phyloP scores from a whole-genome alignment of 2,888 invertebrate genomes.

The Dione vanillae region DNA sequence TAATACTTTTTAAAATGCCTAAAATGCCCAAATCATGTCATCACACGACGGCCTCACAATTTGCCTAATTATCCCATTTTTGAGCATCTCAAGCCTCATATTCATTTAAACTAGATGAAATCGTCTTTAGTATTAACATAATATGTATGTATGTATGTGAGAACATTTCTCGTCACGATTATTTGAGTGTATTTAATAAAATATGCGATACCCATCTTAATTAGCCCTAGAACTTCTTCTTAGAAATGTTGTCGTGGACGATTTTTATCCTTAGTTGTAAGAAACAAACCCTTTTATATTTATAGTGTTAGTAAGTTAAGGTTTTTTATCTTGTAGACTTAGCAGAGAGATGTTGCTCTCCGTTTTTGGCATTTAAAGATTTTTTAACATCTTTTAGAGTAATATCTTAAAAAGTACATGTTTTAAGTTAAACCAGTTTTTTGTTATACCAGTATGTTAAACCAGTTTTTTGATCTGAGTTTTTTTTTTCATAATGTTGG shows the following conservation, averaged over 20 bases:
- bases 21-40: too few species aligned
- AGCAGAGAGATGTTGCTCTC: too few species aligned
- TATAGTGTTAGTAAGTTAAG: not conserved
- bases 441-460: too few species aligned
- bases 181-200: slow-evolving; percentile 16
- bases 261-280: not conserved
- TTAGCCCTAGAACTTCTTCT: slow-evolving; percentile 4
- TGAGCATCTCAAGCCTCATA: not conserved
- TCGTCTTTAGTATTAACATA: slow-evolving; percentile 12
- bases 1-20: too few species aligned
- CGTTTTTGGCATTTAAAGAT: too few species aligned
- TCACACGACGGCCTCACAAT: not conserved
- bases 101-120: slow-evolving; percentile 8
- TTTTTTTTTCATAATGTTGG: too few species aligned
- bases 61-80: slow-evolving; percentile 6
- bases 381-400: too few species aligned
- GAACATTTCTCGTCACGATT: slow-evolving; percentile 20
- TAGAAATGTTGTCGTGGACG: not conserved
- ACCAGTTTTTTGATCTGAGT: too few species aligned
- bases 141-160: slow-evolving; percentile 7
- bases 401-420: too few species aligned
- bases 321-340: not conserved
- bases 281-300: not conserved
- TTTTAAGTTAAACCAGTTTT: too few species aligned
- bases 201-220: slow-evolving; percentile 20